These are phyloP conservation scores for Sycon ciliatum DNA, from an alignment of 37 sponge, comb jelly and placozoan genomes.

Conservation along the genomic window DNA sequence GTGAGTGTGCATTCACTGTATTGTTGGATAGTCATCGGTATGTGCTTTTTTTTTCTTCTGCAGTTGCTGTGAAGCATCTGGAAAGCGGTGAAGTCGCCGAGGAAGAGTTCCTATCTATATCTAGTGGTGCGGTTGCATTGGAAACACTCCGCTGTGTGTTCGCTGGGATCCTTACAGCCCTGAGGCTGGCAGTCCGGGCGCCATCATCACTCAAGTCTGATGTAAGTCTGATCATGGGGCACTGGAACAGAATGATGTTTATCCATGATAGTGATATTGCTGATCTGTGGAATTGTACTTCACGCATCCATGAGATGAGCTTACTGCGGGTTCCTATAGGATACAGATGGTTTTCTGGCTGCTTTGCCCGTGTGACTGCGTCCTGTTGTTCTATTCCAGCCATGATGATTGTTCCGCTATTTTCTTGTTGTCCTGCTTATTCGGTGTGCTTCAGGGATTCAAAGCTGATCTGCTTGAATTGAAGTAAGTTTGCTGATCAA, in stretches of 20 bases:
- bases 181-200: constrained; percentile 44
- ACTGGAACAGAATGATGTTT: no score
- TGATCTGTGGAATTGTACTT: no score
- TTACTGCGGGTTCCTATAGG: no score
- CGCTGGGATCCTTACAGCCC: constrained; percentile 39
- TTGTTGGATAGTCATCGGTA: no score
- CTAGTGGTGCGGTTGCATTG: constrained; percentile 26
- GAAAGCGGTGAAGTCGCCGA: constrained; percentile 42
- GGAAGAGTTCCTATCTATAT: constrained; percentile 31
- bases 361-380: not conserved
- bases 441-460: constrained; percentile 36
- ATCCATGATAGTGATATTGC: no score
- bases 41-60: not conserved
- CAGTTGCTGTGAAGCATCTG: constrained; percentile 53
- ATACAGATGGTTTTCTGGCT: not conserved
- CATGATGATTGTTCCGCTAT: not conserved
- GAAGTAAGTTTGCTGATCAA: constrained; percentile 48
- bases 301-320: no score
- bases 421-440: no score
- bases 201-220: constrained; percentile 54
- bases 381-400: not conserved
- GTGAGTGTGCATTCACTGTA: no score
- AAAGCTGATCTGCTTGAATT: constrained; percentile 54
- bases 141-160: constrained; percentile 48
- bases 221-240: constrained; percentile 32